Evolutionary conservation across 1,140 invertebrate species (phyloP), one percentile per base, ranked within the genome.

Genomic region (Gryllus bimaculatus): DNA sequence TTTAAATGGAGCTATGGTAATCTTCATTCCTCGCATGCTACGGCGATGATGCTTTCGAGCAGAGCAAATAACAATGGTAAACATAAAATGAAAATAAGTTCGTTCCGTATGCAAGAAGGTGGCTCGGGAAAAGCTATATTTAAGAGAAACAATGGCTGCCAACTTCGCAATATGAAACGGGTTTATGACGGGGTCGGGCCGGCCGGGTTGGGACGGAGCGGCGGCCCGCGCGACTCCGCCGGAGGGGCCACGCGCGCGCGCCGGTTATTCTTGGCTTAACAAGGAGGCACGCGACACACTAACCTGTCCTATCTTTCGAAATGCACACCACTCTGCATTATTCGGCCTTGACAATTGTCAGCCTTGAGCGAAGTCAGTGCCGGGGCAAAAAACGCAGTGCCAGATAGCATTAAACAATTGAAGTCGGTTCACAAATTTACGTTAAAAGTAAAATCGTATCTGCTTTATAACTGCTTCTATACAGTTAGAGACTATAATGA

Each of bases 1-100:
- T 66, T 66, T 66, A 66, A 66, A 66, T 66, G 54, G 54, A 66
- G 54, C 54, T 66, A 66, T 66, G 54, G 54, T 66, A 66, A 66
- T 66, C 54, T 66, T 66, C 54, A 39, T 66, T 10, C 10, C 10
- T 66, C 18, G 54, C 54, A 66, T 66, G 54, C 54, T 10, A 18
- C 18, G 54, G 54, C 10, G 10, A 66, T 10, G 18, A 13, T 10
- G 10, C 54, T 66, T 18, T 10, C 10, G 54, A 10, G 10, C 10
- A 66, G 18, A 66, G 54, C 54, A 66, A 66, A 66, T 66, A 66
- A 66, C 54, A 66, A 66, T 66, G 54, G 10, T 66, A 66, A 66
- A 66, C 54, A 66, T 66, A 66, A 66, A 66, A 66, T 18, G 54
- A 66, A 66, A 66, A 66, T 66, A 66, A 66, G 54, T 66, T 66